Conservation (phyloP, 2,113 vertebrate genomes). For the Muscicapa adusta region DNA sequence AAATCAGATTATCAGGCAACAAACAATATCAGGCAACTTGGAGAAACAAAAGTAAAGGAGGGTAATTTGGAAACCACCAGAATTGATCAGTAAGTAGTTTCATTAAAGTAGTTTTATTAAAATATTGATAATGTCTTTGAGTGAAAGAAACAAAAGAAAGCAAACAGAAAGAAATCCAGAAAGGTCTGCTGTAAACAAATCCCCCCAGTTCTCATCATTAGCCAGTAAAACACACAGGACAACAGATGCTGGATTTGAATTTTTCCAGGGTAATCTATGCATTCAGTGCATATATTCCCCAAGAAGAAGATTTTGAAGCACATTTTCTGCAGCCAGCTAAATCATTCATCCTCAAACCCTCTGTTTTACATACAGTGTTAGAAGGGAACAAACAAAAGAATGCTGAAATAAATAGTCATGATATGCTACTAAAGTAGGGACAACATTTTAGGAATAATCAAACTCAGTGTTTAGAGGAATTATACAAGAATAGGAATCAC, state of each 20-base stretch:
- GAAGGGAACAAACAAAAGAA: not conserved
- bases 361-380: not conserved
- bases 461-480: not conserved
- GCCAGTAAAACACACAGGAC: slow-evolving; percentile 10
- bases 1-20: not conserved
- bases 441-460: not conserved
- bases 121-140: slow-evolving; percentile 26
- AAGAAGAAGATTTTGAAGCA: not conserved
- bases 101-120: not conserved
- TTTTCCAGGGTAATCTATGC: slow-evolving; percentile 38
- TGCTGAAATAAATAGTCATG: not conserved
- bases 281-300: not conserved
- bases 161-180: not conserved
- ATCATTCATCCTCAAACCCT: slow-evolving; percentile 24
- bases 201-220: not conserved
- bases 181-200: slow-evolving; percentile 1
- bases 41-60: not conserved
- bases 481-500: not conserved
- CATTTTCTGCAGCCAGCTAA: not conserved
- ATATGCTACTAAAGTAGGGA: not conserved
- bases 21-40: not conserved
- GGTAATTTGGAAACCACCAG: not conserved
- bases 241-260: slow-evolving; percentile 39
- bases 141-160: not conserved
- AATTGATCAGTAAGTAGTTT: not conserved